A percentile compares a stretch with the other conserved stretches of the same genome.
Evolutionary conservation across 2,888 invertebrate genomes (phyloP).

Genomic region (Metopia argyrocephala): DNA sequence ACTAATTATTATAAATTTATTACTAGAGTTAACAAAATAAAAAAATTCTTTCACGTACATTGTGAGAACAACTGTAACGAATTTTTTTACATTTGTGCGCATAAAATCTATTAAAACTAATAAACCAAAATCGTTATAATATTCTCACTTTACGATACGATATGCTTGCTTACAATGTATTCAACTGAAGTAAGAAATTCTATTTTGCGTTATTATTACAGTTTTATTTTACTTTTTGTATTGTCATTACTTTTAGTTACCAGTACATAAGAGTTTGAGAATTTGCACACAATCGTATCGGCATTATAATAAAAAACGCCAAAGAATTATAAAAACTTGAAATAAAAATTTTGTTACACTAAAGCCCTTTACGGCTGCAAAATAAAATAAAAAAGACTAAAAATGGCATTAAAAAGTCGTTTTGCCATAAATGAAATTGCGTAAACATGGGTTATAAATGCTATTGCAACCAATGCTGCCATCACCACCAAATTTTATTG

Average conservation of each 20-base stretch:
- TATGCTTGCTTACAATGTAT: conserved; percentile 31
- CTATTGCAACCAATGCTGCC: background rate
- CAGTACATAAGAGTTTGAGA: background rate
- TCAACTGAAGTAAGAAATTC: conserved; percentile 19
- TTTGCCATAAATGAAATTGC: conserved; percentile 61
- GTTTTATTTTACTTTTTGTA: too few relatives aligned
- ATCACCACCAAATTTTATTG: background rate
- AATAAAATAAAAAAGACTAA: conserved; percentile 46
- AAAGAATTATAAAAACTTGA: conserved; percentile 57
- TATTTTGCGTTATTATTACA: background rate
- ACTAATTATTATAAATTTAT: too few relatives aligned
- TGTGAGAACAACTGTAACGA: background rate
- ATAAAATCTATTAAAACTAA: conserved; percentile 56
- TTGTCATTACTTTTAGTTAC: background rate
- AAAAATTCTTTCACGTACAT: conserved; percentile 23
- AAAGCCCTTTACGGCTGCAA: conserved; percentile 60
- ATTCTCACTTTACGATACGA: conserved; percentile 13
- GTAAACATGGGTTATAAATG: conserved; percentile 51
- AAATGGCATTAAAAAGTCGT: conserved; percentile 60
- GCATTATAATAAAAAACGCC: conserved; percentile 29
- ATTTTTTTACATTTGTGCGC: conserved; percentile 9
- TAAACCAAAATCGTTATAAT: conserved; percentile 47
- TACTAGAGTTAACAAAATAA: background rate
- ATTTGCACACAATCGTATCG: conserved; percentile 13
- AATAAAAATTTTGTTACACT: conserved; percentile 59